Conservation (phyloP, 2,113 vertebrate species). For the Cichladusa arquata region DNA sequence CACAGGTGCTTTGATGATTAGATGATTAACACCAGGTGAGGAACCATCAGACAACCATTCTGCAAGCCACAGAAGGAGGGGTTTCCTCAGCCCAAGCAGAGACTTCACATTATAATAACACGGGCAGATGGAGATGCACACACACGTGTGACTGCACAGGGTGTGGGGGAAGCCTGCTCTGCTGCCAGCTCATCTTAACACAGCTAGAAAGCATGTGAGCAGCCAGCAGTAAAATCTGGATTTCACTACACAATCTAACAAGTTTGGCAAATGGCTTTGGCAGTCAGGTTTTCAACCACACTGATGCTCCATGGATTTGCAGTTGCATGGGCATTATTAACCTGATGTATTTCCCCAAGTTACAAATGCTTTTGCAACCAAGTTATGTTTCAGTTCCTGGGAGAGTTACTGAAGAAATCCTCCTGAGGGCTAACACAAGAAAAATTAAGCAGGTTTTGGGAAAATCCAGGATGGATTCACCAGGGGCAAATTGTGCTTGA, state of each 20-base stretch:
- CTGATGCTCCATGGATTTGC: not conserved
- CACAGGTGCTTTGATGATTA: not conserved
- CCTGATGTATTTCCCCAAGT: not conserved
- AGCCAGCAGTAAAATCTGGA: not conserved
- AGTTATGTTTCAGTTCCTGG: not conserved
- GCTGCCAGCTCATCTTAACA: not conserved
- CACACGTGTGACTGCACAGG: not conserved
- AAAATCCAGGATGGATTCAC: not conserved
- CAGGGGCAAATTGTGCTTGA: accelerated
- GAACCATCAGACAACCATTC: not conserved
- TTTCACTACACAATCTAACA: not conserved
- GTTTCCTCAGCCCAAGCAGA: not conserved
- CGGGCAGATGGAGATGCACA: accelerated
- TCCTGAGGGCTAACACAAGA: not conserved
- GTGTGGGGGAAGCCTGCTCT: not conserved
- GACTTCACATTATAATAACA: not conserved
- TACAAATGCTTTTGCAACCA: not conserved
- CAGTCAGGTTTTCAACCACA: not conserved
- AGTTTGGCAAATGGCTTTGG: not conserved
- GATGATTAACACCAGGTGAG: not conserved
- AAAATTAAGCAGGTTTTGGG: not conserved
- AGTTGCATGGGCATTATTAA: accelerated
- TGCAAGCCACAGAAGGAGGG: not conserved
- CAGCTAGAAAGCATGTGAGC: not conserved
- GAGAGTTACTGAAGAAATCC: not conserved